phyloP scores from a whole-genome alignment of 2,888 invertebrate genomes.

The Odontomyia ornata region DNA sequence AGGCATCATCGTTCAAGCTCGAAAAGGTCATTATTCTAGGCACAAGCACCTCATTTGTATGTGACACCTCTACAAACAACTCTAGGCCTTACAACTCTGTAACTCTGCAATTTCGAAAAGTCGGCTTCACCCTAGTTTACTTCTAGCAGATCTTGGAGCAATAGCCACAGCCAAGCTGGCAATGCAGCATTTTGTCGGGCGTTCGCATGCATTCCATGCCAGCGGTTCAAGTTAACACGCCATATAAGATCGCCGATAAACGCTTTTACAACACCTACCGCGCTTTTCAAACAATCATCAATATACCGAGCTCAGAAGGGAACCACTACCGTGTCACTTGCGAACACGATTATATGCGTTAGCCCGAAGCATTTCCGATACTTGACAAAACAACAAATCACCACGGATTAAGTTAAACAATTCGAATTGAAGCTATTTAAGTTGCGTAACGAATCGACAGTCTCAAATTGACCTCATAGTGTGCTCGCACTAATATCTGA shows the following conservation, averaged over 20 bases:
- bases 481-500: background rate
- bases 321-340: background rate
- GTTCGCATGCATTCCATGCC: background rate
- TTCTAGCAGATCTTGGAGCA: background rate
- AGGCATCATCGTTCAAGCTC: background rate
- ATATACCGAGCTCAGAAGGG: background rate
- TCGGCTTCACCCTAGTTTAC: background rate
- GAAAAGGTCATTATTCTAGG: background rate
- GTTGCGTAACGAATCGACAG: too few relatives aligned
- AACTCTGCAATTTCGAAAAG: background rate
- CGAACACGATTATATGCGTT: too few relatives aligned
- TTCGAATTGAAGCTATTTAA: background rate
- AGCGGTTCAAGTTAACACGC: too few relatives aligned
- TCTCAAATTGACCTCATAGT: too few relatives aligned
- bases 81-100: background rate
- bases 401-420: background rate
- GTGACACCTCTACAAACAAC: background rate
- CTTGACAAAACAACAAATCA: background rate
- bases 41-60: background rate
- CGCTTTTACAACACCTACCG: background rate
- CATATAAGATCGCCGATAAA: background rate
- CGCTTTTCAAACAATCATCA: background rate
- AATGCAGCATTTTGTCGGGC: background rate
- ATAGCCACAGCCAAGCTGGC: conserved; percentile 5
- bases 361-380: too few relatives aligned